Percentiles rank a stretch among this genome's conserved stretches.
These are phyloP conservation scores for Hydrocynus forskahlii DNA, from an alignment of 2,797 vertebrate genomes.

Conservation along the genomic window DNA sequence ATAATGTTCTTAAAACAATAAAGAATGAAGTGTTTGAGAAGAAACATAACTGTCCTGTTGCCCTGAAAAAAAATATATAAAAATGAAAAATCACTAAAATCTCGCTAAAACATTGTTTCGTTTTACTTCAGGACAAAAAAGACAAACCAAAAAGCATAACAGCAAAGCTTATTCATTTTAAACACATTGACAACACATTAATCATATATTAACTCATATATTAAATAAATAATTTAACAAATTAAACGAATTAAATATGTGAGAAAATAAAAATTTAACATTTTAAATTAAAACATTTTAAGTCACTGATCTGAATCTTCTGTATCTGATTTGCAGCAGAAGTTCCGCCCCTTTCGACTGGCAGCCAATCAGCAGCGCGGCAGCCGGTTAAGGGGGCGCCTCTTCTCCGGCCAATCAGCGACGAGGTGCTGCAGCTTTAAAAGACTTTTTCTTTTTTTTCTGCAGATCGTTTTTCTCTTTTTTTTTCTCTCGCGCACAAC, in stretches of 20 bases:
- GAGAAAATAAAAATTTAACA: not conserved
- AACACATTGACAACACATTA: no score
- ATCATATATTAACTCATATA: no score
- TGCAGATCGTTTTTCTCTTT: slow-evolving; percentile 59
- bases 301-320: no score
- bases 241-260: not conserved
- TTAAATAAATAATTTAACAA: not conserved
- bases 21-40: no score
- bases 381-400: slow-evolving; percentile 45
- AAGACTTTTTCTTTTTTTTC: slow-evolving; percentile 63
- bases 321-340: slow-evolving; percentile 18
- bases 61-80: no score
- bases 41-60: no score
- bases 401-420: not conserved
- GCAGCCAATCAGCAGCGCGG: slow-evolving; percentile 64
- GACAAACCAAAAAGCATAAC: no score
- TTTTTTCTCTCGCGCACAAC: slow-evolving; percentile 75
- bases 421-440: slow-evolving; percentile 74
- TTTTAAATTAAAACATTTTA: not conserved
- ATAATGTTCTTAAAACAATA: no score
- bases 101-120: no score
- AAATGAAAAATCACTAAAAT: no score
- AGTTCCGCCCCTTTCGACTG: slow-evolving; percentile 49
- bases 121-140: no score
- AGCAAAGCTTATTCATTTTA: no score